phyloP scores from a whole-genome alignment of 30 jellyfish, hydroid and myxozoan genomes.

The Aurelia coerulea region DNA sequence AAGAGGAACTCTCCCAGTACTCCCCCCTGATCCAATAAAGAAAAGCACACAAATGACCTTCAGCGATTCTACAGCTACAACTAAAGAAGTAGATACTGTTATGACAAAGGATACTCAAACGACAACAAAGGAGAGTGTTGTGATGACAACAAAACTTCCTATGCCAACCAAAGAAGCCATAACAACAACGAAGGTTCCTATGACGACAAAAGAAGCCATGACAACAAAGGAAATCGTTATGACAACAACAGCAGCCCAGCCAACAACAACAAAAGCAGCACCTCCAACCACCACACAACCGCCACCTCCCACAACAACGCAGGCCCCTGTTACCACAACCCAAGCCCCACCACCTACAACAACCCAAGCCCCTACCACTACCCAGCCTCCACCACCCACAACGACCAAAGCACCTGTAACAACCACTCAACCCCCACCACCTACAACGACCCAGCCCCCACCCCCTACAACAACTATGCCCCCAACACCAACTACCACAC shows the following conservation, averaged over 20 bases:
- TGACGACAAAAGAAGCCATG: constrained; percentile 44
- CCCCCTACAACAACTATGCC: not conserved
- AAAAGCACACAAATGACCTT: not conserved
- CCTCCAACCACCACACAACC: constrained; percentile 39
- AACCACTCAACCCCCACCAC: constrained; percentile 29
- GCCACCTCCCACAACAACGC: constrained; percentile 28
- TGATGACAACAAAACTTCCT: too few relatives aligned
- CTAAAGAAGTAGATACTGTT: constrained; percentile 14
- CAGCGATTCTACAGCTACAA: constrained; percentile 25
- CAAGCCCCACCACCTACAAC: constrained; percentile 34
- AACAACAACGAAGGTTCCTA: too few relatives aligned
- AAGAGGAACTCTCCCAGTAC: constrained; percentile 16
- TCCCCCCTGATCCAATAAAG: constrained; percentile 43
- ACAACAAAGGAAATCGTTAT: constrained; percentile 15
- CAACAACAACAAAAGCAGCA: constrained; percentile 50
- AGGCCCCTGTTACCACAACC: constrained; percentile 53
- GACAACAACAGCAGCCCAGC: constrained; percentile 49
- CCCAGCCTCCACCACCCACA: constrained; percentile 43
- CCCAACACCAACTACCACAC: constrained; percentile 43
- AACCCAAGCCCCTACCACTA: constrained; percentile 61
- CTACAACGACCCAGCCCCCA: constrained; percentile 54
- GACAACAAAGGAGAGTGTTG: too few relatives aligned
- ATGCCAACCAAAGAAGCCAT: too few relatives aligned
- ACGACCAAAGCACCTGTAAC: constrained; percentile 17
- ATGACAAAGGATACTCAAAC: not conserved